phyloP scores from a whole-genome alignment of 1,140 invertebrate species.

The Goniozus legneri region DNA sequence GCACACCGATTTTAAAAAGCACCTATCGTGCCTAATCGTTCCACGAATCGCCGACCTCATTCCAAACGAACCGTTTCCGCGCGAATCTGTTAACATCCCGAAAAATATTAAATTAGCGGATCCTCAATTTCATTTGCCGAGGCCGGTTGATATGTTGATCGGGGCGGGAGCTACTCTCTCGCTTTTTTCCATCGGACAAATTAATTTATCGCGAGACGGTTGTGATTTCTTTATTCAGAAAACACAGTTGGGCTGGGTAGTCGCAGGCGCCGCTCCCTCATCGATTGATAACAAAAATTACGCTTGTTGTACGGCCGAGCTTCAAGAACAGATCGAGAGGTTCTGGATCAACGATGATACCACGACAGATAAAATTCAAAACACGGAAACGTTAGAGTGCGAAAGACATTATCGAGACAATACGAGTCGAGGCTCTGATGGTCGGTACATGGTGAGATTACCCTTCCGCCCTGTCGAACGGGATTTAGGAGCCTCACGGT shows the following conservation, averaged over 20 bases:
- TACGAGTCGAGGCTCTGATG: background rate
- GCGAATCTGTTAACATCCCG: background rate
- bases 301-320: background rate
- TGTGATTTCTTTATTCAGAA: background rate
- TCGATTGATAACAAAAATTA: too few species aligned
- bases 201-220: background rate
- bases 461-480: background rate
- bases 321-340: background rate
- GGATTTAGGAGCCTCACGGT: background rate
- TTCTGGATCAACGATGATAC: background rate
- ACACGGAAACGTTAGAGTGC: background rate
- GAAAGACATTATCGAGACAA: background rate
- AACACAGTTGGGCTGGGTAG: constrained; percentile 1
- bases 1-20: background rate
- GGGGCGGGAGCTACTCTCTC: constrained; percentile 3
- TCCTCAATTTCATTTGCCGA: constrained; percentile 1
- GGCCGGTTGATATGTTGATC: background rate
- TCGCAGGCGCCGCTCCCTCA: background rate
- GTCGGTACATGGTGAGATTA: background rate
- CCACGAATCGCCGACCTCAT: background rate
- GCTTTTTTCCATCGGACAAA: background rate
- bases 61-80: background rate
- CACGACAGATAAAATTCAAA: background rate
- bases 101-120: constrained; percentile 3
- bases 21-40: background rate